Percentiles rank a stretch among this genome's conserved stretches.
Conservation (phyloP, 2,797 vertebrate species). For the Cyclopterus lumpus region DNA sequence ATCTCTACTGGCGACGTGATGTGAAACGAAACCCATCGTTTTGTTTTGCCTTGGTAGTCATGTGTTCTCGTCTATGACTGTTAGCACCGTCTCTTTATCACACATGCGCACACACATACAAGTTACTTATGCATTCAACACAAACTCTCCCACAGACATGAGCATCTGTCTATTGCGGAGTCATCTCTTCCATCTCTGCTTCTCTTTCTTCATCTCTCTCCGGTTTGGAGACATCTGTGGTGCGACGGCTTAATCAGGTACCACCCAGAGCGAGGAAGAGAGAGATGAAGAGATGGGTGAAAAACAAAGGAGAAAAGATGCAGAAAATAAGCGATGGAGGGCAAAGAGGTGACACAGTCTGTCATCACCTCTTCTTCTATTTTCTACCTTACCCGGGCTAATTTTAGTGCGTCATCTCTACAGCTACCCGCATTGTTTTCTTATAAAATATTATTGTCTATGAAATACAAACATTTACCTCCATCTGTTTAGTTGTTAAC, state of each 20-base stretch:
- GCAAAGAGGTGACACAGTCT: slow-evolving; percentile 9
- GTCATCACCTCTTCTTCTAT: slow-evolving; percentile 3
- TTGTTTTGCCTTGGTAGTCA: slow-evolving; percentile 12
- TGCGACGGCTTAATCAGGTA: slow-evolving; percentile 71
- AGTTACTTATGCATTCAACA: slow-evolving; percentile 47
- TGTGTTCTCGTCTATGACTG: slow-evolving; percentile 23
- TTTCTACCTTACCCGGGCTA: background rate
- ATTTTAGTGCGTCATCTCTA: background rate
- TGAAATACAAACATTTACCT: slow-evolving; percentile 13
- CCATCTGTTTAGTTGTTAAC: slow-evolving; percentile 20
- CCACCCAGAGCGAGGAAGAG: slow-evolving; percentile 43
- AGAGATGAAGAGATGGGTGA: slow-evolving; percentile 8
- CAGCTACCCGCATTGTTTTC: background rate
- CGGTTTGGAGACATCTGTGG: slow-evolving; percentile 53
- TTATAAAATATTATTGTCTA: slow-evolving; percentile 22
- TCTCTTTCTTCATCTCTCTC: slow-evolving; percentile 30
- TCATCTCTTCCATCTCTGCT: slow-evolving; percentile 23
- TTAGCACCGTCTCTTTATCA: slow-evolving; percentile 42
- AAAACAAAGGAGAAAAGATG: slow-evolving; percentile 19
- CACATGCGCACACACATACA: slow-evolving; percentile 19
- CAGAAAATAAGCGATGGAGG: slow-evolving; percentile 17
- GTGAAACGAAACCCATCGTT: slow-evolving; percentile 1
- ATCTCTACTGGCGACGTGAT: slow-evolving; percentile 28
- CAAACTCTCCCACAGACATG: slow-evolving; percentile 42
- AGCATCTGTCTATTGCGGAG: slow-evolving; percentile 36